Evolutionary conservation across 35 echinoderm and acorn worm species (phyloP).

Genomic region (Eucidaris tribuloides): DNA sequence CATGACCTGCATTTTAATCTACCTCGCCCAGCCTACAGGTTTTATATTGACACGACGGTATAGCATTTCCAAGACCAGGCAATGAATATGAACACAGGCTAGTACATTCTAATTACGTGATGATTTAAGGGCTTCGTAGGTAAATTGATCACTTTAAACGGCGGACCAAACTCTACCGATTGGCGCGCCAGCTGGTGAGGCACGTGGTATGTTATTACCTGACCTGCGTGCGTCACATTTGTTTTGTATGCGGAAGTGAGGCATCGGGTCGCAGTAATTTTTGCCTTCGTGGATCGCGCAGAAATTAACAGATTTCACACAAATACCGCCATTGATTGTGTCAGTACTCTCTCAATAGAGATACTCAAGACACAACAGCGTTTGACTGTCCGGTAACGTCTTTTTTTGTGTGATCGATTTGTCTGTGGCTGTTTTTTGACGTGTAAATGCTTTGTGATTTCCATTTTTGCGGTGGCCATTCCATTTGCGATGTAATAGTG

Average conservation of each 20-base stretch:
- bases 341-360: not conserved
- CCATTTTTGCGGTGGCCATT: no score
- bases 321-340: not conserved
- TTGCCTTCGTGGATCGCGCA: not conserved
- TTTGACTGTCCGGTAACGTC: not conserved
- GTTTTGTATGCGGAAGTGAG: constrained; percentile 12
- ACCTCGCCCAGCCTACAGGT: no score
- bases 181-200: not conserved
- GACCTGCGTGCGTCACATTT: not conserved
- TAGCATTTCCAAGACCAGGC: no score
- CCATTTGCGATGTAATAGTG: no score
- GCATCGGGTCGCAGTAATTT: not conserved
- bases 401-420: not conserved
- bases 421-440: not conserved
- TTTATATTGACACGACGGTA: no score
- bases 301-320: not conserved
- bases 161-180: not conserved
- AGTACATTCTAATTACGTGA: no score
- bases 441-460: not conserved
- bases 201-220: constrained; percentile 14
- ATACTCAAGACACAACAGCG: not conserved
- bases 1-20: no score
- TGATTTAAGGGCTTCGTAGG: no score
- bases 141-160: constrained; percentile 11
- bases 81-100: no score